Conservation (phyloP, 2,888 invertebrate genomes). For the Prenolepis imparis region DNA sequence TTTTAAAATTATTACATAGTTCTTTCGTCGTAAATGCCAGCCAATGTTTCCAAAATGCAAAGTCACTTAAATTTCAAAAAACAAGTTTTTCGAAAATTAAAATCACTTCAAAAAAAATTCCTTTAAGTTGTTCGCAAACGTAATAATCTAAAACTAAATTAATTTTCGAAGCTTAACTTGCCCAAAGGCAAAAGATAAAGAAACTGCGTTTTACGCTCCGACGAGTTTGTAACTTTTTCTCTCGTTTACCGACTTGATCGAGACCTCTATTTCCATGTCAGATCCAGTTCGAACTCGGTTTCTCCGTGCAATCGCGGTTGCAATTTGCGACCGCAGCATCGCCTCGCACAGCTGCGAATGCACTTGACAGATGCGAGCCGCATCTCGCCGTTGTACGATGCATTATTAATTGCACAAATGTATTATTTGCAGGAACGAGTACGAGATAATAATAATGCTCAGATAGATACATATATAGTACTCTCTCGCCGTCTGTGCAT, state of each 20-base stretch:
- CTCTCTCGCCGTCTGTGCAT: constrained; percentile 8
- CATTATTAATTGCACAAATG: constrained; percentile 42
- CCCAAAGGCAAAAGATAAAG: not conserved
- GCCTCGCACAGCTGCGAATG: not conserved
- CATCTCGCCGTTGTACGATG: constrained; percentile 11
- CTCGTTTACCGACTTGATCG: constrained; percentile 27
- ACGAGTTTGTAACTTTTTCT: constrained; percentile 32
- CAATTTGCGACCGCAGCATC: constrained; percentile 36
- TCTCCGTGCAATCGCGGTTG: constrained; percentile 23
- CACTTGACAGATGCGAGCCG: constrained; percentile 15
- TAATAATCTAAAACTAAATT: not conserved
- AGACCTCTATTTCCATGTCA: constrained; percentile 36
- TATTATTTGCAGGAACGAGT: constrained; percentile 13
- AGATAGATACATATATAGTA: not conserved
- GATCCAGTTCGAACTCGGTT: constrained; percentile 7
- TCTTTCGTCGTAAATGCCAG: not conserved
- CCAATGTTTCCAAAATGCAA: no score
- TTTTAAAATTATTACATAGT: not conserved
- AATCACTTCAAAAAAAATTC: not conserved
- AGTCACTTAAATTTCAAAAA: not conserved
- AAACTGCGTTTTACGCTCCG: constrained; percentile 10
- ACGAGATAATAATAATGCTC: constrained; percentile 10
- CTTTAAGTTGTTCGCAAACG: not conserved
- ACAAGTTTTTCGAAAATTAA: not conserved
- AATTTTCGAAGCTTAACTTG: not conserved